Evolutionary conservation across 2,797 vertebrate species (phyloP), one percentile per base, ranked within the genome.

Genomic region (Otolemur crassicaudatus): DNA sequence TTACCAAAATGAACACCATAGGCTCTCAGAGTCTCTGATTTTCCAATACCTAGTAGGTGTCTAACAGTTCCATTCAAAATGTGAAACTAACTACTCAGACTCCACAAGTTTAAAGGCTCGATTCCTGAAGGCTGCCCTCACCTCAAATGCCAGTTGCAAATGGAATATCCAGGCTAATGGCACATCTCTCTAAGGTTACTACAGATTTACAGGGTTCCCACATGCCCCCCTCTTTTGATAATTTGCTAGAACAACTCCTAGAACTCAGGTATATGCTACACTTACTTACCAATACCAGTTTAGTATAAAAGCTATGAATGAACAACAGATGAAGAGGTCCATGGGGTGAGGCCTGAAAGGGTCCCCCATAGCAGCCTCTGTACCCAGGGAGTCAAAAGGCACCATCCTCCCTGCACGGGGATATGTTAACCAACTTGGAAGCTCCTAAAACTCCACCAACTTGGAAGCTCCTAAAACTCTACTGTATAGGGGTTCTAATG

Each of bases 311-410:
- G 60, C 10, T 29, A n/a, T 6, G 10, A 46, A 77, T 7, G 49
- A 80, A 69, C 46, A 91, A 58, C 77, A 16, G 37, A 46, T 22
- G 22, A 46, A 46, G 37, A 88, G 8, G 19, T 31, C 3, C 3
- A 40, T 2, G 1, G n/a, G 20, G 22, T 7, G 7, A 94, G 89
- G 29, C 43, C 34, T 3, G 3, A 46, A 69, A 76, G 53, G 9
- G 7, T 14, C 72, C 40, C 2, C 4, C 1, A 2, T 8, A 23
- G 40, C 13, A 49, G 34, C 22, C 61, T 88, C 53, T 76, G 46
- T 67, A 65, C 53, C 14, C 1, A 0, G 4, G 27, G 16, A 22
- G 17, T 0, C 69, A 58, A n/a, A 22, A 19, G 1, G 1, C 2
- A 6, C 14, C 10, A 31, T 3, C 31, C 40, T 37, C 43, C 63